Evolutionary conservation across 1,140 invertebrate species (phyloP), one percentile per base, ranked within the genome.

Genomic region (Diabrotica virgifera): DNA sequence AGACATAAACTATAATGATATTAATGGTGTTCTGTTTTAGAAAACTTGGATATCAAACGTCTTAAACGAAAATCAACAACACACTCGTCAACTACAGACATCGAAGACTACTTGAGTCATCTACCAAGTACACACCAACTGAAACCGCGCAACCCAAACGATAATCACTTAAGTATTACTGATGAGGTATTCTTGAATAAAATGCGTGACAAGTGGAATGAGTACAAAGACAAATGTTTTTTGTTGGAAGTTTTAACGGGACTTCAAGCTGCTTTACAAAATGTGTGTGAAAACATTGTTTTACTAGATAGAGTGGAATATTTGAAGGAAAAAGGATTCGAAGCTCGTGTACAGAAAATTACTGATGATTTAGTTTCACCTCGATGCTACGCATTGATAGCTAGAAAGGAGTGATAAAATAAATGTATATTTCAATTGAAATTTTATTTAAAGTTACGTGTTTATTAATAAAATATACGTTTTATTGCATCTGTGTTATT

Each of bases 241-340:
- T 51, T 82, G 74, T 77, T 77, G 65, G 72, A 75, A 78, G 72
- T 73, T 72, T 63, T 73, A 69, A 63, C 62, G 51, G 67, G 38
- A 55, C 71, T 82, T 65, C 79, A 85, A 72, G 73, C 80, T 70
- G 66, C 82, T 13, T 68, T 79, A 76, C 77, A 82, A 77, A 68
- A 81, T 65, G 77, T 88, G 9, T 85, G 88, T 68, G 89, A 91
- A 78, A 87, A 86, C 68, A 73, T 89, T n/a, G 77, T 91, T 40
- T 79, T 90, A 11, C 79, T 86, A 24, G 89, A 91, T 72, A 82
- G 88, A 68, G 73, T 87, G 57, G 77, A 85, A 52, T 90, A 84
- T 75, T 80, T 90, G 53, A 74, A 80, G 69, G 87, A 90, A 74
- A 77, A 82, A 61, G 83, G 74, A 12, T 59, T 82, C 71, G 71